Conservation (phyloP, 2,888 invertebrate species). For the Allacma fusca region DNA sequence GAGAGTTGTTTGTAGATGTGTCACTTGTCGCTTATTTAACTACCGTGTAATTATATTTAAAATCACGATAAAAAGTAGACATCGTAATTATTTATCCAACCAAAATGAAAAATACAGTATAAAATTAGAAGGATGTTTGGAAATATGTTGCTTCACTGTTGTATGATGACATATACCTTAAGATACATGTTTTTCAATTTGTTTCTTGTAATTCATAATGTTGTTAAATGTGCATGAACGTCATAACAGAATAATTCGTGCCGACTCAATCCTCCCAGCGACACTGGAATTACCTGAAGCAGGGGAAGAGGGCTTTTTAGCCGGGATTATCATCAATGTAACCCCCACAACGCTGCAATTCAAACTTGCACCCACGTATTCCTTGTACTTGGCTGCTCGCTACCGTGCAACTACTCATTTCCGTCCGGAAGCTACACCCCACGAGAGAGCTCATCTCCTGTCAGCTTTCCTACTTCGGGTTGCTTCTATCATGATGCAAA, state of each 20-base stretch:
- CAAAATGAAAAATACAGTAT: no score
- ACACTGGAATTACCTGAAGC: conserved; percentile 94
- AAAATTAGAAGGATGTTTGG: no score
- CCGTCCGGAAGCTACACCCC: conserved; percentile 88
- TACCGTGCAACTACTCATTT: conserved; percentile 95
- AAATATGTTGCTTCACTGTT: no score
- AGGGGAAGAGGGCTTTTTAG: conserved; percentile 90
- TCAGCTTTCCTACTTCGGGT: conserved; percentile 90
- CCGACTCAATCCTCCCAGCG: conserved; percentile 74
- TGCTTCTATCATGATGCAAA: conserved; percentile 66
- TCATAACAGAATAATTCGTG: conserved; percentile 53
- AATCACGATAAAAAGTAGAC: no score
- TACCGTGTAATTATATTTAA: no score
- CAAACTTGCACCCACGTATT: conserved; percentile 95
- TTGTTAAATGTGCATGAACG: conserved; percentile 6
- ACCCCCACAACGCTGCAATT: conserved; percentile 87
- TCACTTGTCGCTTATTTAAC: no score
- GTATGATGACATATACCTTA: no score
- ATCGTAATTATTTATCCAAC: no score
- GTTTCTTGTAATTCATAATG: conserved; percentile 15
- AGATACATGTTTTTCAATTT: no score
- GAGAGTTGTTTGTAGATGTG: no score
- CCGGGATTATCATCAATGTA: conserved; percentile 84
- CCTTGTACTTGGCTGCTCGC: conserved; percentile 82
- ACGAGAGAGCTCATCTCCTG: conserved; percentile 88